A percentile compares a stretch with the other conserved stretches of the same genome.
Conservation (phyloP, 2,888 invertebrate species). For the Nymphalis polychloros region DNA sequence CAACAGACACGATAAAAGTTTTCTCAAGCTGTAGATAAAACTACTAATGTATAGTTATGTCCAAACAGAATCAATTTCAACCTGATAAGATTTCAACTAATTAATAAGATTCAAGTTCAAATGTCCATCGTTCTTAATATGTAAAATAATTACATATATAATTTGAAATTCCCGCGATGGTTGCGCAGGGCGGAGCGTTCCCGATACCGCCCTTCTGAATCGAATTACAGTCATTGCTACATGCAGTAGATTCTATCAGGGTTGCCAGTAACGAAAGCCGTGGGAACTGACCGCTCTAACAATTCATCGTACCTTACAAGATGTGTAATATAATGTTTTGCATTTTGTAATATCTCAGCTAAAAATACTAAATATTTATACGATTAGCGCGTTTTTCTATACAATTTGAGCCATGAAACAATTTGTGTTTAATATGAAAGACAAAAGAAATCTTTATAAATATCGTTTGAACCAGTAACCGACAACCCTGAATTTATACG, state of each 20-base stretch:
- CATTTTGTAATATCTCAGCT: too few relatives aligned
- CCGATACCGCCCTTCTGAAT: conserved; percentile 42
- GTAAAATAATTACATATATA: conserved; percentile 2
- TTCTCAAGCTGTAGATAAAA: too few relatives aligned
- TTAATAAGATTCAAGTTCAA: too few relatives aligned
- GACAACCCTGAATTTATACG: conserved; percentile 23
- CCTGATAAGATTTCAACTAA: too few relatives aligned
- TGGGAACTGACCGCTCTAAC: neutral
- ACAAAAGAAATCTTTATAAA: neutral
- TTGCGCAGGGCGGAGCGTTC: conserved; percentile 45
- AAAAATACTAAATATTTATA: too few relatives aligned
- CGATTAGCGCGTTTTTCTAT: too few relatives aligned
- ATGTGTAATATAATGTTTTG: too few relatives aligned
- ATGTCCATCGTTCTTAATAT: neutral
- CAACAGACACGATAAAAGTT: too few relatives aligned
- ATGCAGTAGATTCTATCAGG: conserved; percentile 33
- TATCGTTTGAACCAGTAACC: neutral
- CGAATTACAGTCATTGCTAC: conserved; percentile 28
- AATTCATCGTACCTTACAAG: neutral
- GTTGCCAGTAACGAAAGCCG: conserved; percentile 17
- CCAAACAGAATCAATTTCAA: too few relatives aligned
- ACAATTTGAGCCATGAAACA: too few relatives aligned
- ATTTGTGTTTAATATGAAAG: too few relatives aligned
- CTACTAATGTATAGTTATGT: too few relatives aligned
- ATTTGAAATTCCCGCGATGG: conserved; percentile 19